Evolutionary conservation across 2,113 vertebrate genomes (phyloP), one percentile per base, ranked within the genome.

Genomic region (Platycercus adscitus): DNA sequence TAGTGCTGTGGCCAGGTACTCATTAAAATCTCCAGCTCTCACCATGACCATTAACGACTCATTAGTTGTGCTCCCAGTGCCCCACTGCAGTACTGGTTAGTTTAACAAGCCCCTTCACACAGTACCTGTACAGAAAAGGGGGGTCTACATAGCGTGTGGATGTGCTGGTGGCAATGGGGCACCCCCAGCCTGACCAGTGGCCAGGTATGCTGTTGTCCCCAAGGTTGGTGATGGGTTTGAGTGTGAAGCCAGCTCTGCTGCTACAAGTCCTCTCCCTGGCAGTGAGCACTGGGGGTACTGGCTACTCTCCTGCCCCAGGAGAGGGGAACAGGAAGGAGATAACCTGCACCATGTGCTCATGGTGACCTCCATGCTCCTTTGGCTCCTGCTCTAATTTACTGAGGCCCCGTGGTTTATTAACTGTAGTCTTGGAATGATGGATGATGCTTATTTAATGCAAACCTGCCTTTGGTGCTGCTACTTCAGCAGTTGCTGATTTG

Each of bases 401-500:
- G 91, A 63, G 60, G 65, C 65, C 53, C 26, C 0, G 0, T 53
- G 81, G 81, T 71, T 92, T 92, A 92, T 81, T 87, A 91, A 89
- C 87, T 89, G 65, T 29, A 49, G 25, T 58, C 64, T 26, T 37
- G 41, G 46, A 41, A 68, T 93, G 89, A 96, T 87, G 91, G 88
- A 95, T 93, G 73, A 47, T 14, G 47, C 86, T 82, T 55, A 47
- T 88, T 88, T 79, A 70, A 86, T 44, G 66, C 70, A 53, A 89
- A 50, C 46, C 55, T 81, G 89, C 69, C 69, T 58, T 44, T 58
- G 64, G 44, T 82, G 64, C 68, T 65, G 80, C 93, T 81, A 11
- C 77, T 80, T 83, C 83, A 89, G 84, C 65, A 89, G 46, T 65
- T 91, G 77, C 69, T 89, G 81, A 26, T 91, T 75, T 81, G 70